Conservation (phyloP, 23 tunicate genomes). For the Trididemnum clinides region DNA sequence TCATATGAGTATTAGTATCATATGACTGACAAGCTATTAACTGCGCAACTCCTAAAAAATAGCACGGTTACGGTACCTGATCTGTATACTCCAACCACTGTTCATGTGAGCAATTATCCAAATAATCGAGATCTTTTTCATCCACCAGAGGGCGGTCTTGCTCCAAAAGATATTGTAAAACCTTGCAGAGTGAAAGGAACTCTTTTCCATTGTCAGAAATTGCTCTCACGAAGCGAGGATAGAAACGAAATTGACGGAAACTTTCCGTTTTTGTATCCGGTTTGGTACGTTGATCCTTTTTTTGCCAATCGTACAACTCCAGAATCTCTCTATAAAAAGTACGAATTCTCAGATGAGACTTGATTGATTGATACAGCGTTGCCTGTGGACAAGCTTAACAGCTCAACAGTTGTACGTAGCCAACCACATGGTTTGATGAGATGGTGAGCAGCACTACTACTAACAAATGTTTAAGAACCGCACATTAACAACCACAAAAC, state of each 20-base stretch:
- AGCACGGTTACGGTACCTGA: too few relatives aligned
- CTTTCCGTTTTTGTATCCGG: conserved; percentile 26
- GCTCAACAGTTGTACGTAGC: too few relatives aligned
- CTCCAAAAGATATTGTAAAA: conserved; percentile 78
- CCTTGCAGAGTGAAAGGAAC: conserved; percentile 81
- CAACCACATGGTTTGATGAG: too few relatives aligned
- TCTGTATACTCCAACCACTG: conserved; percentile 76
- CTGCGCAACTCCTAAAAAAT: too few relatives aligned
- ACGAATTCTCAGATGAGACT: too few relatives aligned
- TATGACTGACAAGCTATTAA: too few relatives aligned
- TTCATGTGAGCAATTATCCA: conserved; percentile 66
- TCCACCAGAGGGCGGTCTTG: conserved; percentile 78
- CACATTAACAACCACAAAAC: too few relatives aligned
- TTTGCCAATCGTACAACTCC: conserved; percentile 95
- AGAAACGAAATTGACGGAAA: conserved; percentile 80
- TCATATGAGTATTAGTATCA: too few relatives aligned
- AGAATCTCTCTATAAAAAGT: conserved; percentile 74
- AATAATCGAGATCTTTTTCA: conserved; percentile 51
- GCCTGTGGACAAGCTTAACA: too few relatives aligned
- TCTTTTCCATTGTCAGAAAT: conserved; percentile 89
- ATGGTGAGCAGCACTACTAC: too few relatives aligned
- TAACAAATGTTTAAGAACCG: too few relatives aligned
- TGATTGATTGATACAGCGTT: too few relatives aligned
- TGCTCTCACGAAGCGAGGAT: conserved; percentile 84
- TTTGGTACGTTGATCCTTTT: conserved; percentile 1